phyloP scores from a whole-genome alignment of 2,113 vertebrate species.

The Silurus glanis region DNA sequence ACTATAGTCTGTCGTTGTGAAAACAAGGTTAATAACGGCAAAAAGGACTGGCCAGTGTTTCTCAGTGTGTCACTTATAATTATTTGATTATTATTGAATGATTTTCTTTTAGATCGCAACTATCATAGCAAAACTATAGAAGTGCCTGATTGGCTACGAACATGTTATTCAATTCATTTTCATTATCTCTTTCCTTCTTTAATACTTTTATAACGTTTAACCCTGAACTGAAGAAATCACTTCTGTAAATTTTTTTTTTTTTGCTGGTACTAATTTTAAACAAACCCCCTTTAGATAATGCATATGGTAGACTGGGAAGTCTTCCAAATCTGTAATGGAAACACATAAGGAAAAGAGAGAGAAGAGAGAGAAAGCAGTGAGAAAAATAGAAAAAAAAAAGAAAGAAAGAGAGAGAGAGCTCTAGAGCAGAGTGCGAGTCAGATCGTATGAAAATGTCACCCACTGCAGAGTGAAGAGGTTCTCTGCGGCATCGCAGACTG shows the following conservation, averaged over 20 bases:
- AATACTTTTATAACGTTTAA: background rate
- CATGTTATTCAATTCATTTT: background rate
- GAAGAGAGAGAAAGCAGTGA: slow-evolving; percentile 30
- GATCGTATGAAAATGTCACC: slow-evolving; percentile 29
- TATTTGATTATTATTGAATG: too few species aligned
- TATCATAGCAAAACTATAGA: background rate
- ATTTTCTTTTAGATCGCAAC: background rate
- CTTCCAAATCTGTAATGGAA: slow-evolving; percentile 6
- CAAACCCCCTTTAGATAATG: background rate
- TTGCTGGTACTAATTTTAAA: background rate
- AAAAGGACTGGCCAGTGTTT: background rate
- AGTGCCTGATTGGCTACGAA: background rate
- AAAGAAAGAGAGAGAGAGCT: slow-evolving; percentile 5
- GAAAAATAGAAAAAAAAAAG: background rate
- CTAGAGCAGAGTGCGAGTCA: slow-evolving; percentile 1
- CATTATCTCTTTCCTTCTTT: background rate
- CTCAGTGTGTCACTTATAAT: too few species aligned
- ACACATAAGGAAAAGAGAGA: slow-evolving; percentile 24
- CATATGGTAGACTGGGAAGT: background rate
- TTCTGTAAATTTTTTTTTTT: background rate
- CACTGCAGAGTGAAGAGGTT: slow-evolving; percentile 37
- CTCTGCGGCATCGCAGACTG: slow-evolving; percentile 52
- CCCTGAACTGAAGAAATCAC: background rate
- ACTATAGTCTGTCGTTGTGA: background rate
- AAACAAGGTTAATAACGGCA: background rate